Base-by-base conservation (phyloP, 2,113 vertebrate species). In the Hippolais icterina region DNA sequence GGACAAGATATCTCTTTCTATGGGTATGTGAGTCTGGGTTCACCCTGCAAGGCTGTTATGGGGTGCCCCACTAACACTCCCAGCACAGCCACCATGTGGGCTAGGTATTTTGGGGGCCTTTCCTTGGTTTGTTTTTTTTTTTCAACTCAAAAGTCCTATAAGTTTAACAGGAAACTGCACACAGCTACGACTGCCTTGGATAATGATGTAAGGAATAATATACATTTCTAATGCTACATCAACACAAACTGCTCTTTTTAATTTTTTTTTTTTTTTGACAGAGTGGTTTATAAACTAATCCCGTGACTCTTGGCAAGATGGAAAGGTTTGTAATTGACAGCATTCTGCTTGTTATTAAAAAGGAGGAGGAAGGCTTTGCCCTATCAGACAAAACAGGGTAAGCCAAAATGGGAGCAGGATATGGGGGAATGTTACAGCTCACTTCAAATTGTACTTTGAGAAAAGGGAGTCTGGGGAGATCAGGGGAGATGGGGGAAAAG, bases 1-100 rank as follows among this genome's bases (percentile, higher is more conserved):
- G 28, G 63, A 59, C 18, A 29, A 80, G 76, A 61, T 33, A 31
- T 5, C 31, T 71, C 93, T 79, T 53, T 47, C 66, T 57, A 50
- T 13, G 47, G 63, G 23, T 39, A 11, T 22, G 3, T 2, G 42
- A 22, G 49, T 9, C 60, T 54, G 61, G 41, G 49, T 14, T 89
- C 44, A 52, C 14, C 15, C 35, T 2, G 2, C 3, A 57, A 42
- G 53, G 24, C 44, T 39, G 49, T 41, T 69, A 19, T 4, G 21
- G 59, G 21, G 29, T 46, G 14, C 18, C 20, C 13, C 4, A 1
- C 0, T 10, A 49, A 9, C n/a, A 49, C 31, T 22, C 27, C 35
- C 42, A 71, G 68, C 5, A 60, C 2, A 6, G 8, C 25, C 17
- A 41, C 11, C 46, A 35, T 1, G 0, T 0, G 29, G 20, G 15